phyloP scores from a whole-genome alignment of 2,113 vertebrate species.

The Cairina moschata region DNA sequence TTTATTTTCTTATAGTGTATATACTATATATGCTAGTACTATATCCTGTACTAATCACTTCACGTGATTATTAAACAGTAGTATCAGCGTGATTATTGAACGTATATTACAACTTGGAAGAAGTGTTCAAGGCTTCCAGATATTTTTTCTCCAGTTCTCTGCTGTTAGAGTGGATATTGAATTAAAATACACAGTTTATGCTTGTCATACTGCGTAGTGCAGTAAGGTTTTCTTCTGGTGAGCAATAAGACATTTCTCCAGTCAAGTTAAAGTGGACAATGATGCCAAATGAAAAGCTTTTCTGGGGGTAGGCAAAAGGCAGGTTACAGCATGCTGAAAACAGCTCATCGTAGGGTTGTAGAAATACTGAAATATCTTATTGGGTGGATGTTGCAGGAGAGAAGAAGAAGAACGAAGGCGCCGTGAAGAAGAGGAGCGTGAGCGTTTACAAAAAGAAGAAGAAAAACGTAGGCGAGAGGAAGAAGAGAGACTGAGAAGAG shows the following conservation, averaged over 20 bases:
- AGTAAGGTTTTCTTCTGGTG: not conserved
- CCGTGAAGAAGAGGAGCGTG: slow-evolving; percentile 90
- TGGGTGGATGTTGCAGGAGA: slow-evolving; percentile 78
- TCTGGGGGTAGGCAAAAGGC: not conserved
- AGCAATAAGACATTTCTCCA: not conserved
- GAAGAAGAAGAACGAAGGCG: slow-evolving; percentile 92
- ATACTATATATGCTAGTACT: no score
- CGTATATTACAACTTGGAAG: not conserved
- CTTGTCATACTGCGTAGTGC: not conserved
- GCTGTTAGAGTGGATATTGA: not conserved
- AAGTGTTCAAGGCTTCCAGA: not conserved
- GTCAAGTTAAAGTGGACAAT: not conserved
- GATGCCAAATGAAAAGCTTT: not conserved
- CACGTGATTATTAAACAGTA: not conserved
- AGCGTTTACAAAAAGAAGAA: slow-evolving; percentile 89
- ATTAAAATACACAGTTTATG: not conserved
- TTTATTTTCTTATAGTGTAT: no score
- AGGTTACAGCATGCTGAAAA: not conserved
- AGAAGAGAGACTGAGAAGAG: slow-evolving; percentile 86
- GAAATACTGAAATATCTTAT: slow-evolving; percentile 21
- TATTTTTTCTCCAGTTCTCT: not conserved
- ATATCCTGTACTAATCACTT: no score
- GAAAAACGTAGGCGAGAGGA: slow-evolving; percentile 87
- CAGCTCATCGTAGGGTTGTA: not conserved
- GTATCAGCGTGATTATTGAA: not conserved